Conservation (phyloP, 2,888 invertebrate species). For the Callyntrura sp. region DNA sequence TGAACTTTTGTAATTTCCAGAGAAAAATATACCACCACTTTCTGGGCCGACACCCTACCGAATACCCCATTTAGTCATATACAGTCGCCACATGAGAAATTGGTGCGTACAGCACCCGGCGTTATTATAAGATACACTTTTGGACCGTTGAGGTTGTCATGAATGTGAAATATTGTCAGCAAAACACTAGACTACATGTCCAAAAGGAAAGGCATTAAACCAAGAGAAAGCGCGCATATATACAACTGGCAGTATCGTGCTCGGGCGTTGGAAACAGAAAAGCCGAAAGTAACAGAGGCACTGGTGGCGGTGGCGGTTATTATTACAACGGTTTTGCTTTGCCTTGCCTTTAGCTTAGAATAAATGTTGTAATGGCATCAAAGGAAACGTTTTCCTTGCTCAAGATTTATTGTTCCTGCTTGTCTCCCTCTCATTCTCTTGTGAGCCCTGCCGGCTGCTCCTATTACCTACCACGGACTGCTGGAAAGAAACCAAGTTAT, state of each 20-base stretch:
- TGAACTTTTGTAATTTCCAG: neutral
- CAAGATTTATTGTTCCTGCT: conserved; percentile 64
- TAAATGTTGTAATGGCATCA: conserved; percentile 46
- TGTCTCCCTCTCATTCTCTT: conserved; percentile 52
- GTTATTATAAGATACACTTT: neutral
- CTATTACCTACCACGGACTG: neutral
- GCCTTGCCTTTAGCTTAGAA: conserved; percentile 14
- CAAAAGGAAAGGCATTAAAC: conserved; percentile 10
- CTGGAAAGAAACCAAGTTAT: conserved; percentile 6
- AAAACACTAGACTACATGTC: neutral
- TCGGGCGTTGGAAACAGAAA: neutral
- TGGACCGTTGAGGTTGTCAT: conserved; percentile 64
- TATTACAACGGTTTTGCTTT: neutral
- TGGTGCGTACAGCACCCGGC: neutral
- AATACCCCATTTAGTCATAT: neutral
- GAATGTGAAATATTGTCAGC: conserved; percentile 72
- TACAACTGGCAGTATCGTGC: neutral
- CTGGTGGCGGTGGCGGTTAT: conserved; percentile 12
- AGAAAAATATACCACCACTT: neutral
- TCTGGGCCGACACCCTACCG: conserved; percentile 3
- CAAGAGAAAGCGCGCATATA: conserved; percentile 38
- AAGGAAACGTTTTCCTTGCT: conserved; percentile 50
- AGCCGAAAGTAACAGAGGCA: neutral
- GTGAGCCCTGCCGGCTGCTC: conserved; percentile 21
- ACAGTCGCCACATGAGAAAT: conserved; percentile 7